Evolutionary conservation across 2,797 vertebrate genomes (phyloP).

Genomic region (Allobates femoralis): DNA sequence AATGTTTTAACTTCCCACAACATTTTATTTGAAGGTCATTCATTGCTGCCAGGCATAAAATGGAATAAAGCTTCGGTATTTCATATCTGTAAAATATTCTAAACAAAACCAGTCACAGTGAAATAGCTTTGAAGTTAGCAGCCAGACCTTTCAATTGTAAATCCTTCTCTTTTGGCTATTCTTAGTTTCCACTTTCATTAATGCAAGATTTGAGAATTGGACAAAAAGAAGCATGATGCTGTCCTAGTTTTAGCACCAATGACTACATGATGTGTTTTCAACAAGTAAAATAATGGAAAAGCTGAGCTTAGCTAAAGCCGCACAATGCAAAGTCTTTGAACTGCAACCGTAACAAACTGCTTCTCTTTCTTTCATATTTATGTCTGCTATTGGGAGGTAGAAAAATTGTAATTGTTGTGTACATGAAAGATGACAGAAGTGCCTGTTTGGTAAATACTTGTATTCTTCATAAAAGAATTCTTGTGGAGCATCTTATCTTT

Average conservation of each 20-base stretch:
- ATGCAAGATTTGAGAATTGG: constrained; percentile 45
- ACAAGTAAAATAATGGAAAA: constrained; percentile 29
- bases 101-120: constrained; percentile 53
- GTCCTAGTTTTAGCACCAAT: constrained; percentile 46
- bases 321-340: constrained; percentile 14
- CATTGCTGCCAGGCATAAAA: constrained; percentile 42
- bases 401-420: neutral
- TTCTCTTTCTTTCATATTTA: neutral
- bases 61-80: constrained; percentile 54
- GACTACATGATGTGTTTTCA: constrained; percentile 29
- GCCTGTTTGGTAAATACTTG: neutral
- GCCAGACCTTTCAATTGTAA: constrained; percentile 52
- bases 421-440: neutral
- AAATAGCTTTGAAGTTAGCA: constrained; percentile 61
- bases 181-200: constrained; percentile 48
- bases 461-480: too few species aligned
- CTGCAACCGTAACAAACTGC: neutral
- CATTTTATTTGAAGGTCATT: constrained; percentile 59
- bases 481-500: too few species aligned
- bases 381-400: neutral
- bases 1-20: constrained; percentile 50
- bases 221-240: constrained; percentile 39
- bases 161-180: constrained; percentile 54
- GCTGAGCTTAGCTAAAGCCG: constrained; percentile 26
- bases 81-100: constrained; percentile 62